phyloP scores from a whole-genome alignment of 2,113 vertebrate species.

The Guaruba guarouba region DNA sequence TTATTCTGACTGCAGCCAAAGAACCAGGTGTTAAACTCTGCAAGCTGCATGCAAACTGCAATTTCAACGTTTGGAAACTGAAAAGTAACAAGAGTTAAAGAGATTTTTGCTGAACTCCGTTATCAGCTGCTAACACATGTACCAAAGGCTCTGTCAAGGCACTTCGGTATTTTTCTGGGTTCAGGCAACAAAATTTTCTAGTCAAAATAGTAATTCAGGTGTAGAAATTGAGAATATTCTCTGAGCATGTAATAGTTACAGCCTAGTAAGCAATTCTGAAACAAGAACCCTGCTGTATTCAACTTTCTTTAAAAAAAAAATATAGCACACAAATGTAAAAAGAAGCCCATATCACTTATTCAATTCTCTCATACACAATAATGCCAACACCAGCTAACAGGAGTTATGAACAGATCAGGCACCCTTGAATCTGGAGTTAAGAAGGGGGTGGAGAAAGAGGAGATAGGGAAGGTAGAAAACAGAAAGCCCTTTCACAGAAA shows the following conservation, averaged over 20 bases:
- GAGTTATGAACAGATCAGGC: not conserved
- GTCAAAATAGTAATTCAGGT: not conserved
- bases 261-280: not conserved
- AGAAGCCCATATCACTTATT: not conserved
- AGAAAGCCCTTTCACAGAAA: not conserved
- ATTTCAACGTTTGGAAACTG: not conserved
- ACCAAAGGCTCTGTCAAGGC: not conserved
- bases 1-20: not conserved
- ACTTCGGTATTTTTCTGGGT: not conserved
- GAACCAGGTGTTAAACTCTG: not conserved
- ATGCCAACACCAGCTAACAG: not conserved
- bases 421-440: not conserved
- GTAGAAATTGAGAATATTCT: not conserved
- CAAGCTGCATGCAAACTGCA: not conserved
- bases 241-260: not conserved
- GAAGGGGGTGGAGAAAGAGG: not conserved
- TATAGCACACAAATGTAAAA: not conserved
- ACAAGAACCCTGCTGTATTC: not conserved
- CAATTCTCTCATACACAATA: not conserved
- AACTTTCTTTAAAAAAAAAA: not conserved
- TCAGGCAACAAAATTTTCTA: not conserved
- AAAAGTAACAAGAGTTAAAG: not conserved
- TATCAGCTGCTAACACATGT: not conserved
- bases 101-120: not conserved
- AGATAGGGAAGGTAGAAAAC: not conserved